Percentiles rank a stretch among this genome's conserved stretches.
Conservation (phyloP, 2,797 vertebrate species). For the Sebastes iracundus region DNA sequence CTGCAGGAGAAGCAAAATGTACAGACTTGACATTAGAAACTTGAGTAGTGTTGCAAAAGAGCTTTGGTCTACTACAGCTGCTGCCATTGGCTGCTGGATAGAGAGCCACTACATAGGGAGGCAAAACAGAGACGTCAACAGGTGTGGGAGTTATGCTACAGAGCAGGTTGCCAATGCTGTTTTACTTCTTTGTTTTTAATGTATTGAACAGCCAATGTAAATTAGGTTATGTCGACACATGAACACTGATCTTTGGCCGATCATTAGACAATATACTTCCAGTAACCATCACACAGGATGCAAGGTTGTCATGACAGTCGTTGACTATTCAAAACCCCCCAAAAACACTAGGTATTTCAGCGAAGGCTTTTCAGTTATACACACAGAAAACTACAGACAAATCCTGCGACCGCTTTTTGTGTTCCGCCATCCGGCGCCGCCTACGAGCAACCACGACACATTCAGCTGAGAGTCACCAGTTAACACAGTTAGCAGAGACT, state of each 20-base stretch:
- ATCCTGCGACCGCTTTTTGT: too few relatives aligned
- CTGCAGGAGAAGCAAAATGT: background rate
- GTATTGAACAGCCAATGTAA: background rate
- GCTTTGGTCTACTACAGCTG: background rate
- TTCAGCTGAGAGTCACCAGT: too few relatives aligned
- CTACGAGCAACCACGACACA: too few relatives aligned
- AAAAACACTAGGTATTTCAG: background rate
- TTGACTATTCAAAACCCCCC: background rate
- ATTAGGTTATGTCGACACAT: background rate
- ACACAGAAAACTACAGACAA: background rate
- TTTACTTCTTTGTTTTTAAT: background rate
- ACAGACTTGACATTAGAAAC: background rate
- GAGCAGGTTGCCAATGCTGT: background rate
- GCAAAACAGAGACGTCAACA: slow-evolving; percentile 6
- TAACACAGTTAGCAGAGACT: too few relatives aligned
- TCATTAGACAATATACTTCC: background rate
- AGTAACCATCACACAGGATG: background rate
- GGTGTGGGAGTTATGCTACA: background rate
- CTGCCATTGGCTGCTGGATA: background rate
- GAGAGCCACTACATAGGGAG: background rate
- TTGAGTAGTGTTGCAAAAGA: background rate
- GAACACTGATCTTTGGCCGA: background rate
- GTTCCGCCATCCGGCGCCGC: too few relatives aligned
- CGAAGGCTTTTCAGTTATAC: background rate
- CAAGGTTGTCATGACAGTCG: background rate